Evolutionary conservation across 2,797 vertebrate species (phyloP).

Genomic region (Hozukius guyotensis): DNA sequence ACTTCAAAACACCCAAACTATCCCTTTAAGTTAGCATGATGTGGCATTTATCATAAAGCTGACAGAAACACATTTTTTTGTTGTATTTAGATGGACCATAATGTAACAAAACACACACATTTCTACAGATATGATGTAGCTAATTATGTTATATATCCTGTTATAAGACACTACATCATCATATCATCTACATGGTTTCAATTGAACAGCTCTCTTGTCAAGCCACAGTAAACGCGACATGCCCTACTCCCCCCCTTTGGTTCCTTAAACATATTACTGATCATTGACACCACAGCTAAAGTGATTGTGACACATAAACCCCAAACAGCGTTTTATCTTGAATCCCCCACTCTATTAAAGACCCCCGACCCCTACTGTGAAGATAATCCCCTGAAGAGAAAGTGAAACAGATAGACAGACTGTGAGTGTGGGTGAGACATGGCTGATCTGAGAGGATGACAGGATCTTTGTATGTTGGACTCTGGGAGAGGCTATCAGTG

Average conservation of each 20-base stretch:
- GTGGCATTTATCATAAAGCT: not conserved
- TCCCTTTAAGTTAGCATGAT: too few relatives aligned
- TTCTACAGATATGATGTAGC: not conserved
- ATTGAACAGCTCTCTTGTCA: not conserved
- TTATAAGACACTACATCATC: not conserved
- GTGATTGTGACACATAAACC: conserved; percentile 44
- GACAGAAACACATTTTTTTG: not conserved
- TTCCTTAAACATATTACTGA: conserved; percentile 11
- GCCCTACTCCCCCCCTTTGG: too few relatives aligned
- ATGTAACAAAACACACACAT: not conserved
- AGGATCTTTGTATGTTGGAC: conserved; percentile 21
- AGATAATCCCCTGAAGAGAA: conserved; percentile 45
- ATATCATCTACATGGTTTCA: not conserved
- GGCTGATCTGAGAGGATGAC: conserved; percentile 35
- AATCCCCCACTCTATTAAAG: conserved; percentile 28
- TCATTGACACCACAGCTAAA: conserved; percentile 2
- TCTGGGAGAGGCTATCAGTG: conserved; percentile 34
- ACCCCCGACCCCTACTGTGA: conserved; percentile 41
- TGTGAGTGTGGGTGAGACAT: conserved; percentile 8
- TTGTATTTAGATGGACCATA: not conserved
- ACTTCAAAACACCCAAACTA: too few relatives aligned
- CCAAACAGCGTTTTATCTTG: conserved; percentile 31
- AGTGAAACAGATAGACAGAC: not conserved
- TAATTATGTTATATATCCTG: not conserved
- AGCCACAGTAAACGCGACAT: not conserved